Conservation (phyloP, 1,140 invertebrate species). For the Rhizoglyphus robini region DNA sequence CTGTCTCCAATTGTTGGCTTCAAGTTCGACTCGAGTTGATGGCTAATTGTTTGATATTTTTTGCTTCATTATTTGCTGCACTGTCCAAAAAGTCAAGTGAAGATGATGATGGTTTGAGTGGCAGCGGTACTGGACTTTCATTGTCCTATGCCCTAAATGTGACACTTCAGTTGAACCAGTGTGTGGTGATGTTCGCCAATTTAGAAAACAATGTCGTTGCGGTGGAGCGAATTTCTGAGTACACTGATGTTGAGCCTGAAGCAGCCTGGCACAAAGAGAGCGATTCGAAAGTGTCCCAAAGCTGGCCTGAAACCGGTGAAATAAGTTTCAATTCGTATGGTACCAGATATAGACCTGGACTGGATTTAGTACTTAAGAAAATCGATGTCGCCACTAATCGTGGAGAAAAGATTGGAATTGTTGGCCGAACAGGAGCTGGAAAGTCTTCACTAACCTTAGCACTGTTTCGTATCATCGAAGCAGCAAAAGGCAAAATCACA, state of each 20-base stretch:
- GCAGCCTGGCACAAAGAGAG: slow-evolving; percentile 1
- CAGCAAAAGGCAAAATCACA: slow-evolving; percentile 35
- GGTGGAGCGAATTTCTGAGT: slow-evolving; percentile 47
- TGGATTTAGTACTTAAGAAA: slow-evolving; percentile 32
- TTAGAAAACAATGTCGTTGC: slow-evolving; percentile 48
- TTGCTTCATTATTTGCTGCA: slow-evolving; percentile 73
- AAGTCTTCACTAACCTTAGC: slow-evolving; percentile 40
- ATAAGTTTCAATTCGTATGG: slow-evolving; percentile 60
- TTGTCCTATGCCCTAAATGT: slow-evolving; percentile 43
- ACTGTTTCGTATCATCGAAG: slow-evolving; percentile 41
- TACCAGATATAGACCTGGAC: slow-evolving; percentile 37
- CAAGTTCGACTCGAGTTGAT: slow-evolving; percentile 39
- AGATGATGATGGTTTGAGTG: slow-evolving; percentile 35
- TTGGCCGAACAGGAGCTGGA: slow-evolving; percentile 42
- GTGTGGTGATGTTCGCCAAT: slow-evolving; percentile 44
- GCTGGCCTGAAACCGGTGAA: slow-evolving; percentile 58
- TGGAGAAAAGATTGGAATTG: slow-evolving; percentile 36
- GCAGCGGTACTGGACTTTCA: slow-evolving; percentile 41
- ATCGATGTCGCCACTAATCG: slow-evolving; percentile 29
- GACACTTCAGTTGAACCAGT: slow-evolving; percentile 56
- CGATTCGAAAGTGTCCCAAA: slow-evolving; percentile 23
- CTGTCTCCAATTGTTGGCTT: slow-evolving; percentile 36
- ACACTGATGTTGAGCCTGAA: slow-evolving; percentile 33
- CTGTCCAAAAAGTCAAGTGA: slow-evolving; percentile 44
- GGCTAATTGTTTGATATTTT: slow-evolving; percentile 53